These are phyloP conservation scores for Formica selysi DNA, from an alignment of 1,140 invertebrate genomes.

Conservation along the genomic window DNA sequence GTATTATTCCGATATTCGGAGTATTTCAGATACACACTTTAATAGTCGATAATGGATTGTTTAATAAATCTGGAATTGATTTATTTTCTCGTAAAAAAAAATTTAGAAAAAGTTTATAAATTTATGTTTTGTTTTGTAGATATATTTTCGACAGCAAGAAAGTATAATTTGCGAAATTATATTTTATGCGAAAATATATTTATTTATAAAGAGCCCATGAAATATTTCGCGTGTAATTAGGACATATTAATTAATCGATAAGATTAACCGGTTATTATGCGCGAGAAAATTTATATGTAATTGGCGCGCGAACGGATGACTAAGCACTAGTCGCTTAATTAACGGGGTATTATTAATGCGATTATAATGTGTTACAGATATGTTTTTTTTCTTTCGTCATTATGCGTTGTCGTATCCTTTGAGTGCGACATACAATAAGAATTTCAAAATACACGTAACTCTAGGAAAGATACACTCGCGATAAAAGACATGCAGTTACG, in stretches of 20 bases:
- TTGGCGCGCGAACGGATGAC: neutral
- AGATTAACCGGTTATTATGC: neutral
- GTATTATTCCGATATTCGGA: neutral
- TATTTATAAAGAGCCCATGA: no score
- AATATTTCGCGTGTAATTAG: neutral
- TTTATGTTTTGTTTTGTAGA: no score
- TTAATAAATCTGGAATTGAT: neutral
- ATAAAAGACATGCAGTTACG: neutral
- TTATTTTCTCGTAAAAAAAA: neutral
- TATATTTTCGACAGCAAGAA: no score
- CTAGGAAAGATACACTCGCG: neutral
- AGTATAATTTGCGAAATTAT: no score
- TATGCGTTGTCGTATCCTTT: neutral
- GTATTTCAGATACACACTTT: neutral
- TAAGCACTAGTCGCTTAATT: neutral
- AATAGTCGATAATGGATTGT: neutral
- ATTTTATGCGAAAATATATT: no score
- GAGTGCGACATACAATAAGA: neutral
- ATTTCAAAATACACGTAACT: neutral
- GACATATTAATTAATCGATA: conserved; percentile 26
- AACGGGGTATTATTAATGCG: neutral
- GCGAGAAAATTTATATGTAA: neutral
- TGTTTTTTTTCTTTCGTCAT: neutral
- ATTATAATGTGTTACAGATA: neutral
- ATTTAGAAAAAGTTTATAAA: neutral